Evolutionary conservation across 2,797 vertebrate genomes (phyloP).

Genomic region (Thaleichthys pacificus): DNA sequence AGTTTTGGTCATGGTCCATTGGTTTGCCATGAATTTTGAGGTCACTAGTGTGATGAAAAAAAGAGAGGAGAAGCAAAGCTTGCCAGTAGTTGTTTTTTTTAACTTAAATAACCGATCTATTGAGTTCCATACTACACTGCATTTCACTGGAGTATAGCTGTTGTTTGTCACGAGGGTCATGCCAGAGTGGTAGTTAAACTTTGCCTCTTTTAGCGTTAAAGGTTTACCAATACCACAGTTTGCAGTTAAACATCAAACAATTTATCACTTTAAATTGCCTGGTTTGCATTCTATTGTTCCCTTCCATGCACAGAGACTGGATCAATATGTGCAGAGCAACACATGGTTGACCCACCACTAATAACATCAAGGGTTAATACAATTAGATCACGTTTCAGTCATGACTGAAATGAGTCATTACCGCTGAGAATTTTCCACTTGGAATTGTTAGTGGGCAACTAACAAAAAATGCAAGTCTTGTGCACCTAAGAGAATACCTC

Average conservation of each 20-base stretch:
- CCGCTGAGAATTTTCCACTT: neutral
- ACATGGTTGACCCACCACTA: neutral
- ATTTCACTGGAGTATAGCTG: neutral
- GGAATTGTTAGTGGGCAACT: conserved; percentile 14
- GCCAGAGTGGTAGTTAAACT: conserved; percentile 60
- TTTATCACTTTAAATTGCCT: neutral
- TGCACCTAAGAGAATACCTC: neutral
- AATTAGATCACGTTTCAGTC: neutral
- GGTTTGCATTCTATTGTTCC: neutral
- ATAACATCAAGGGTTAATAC: neutral
- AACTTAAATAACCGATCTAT: conserved; percentile 65
- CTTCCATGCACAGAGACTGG: neutral
- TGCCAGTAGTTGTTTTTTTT: conserved; percentile 40
- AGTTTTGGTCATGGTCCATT: neutral
- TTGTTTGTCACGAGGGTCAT: conserved; percentile 66
- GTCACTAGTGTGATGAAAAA: conserved; percentile 14
- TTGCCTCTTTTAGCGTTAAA: conserved; percentile 52
- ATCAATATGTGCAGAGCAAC: neutral
- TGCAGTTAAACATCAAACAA: conserved; percentile 27
- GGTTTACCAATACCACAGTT: conserved; percentile 47
- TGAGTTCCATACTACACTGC: conserved; percentile 46
- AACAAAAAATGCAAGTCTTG: conserved; percentile 35
- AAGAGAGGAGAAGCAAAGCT: conserved; percentile 45
- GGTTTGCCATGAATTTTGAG: neutral
- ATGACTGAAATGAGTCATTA: neutral